Conservation (phyloP, 2,797 vertebrate genomes). For the Alca torda region DNA sequence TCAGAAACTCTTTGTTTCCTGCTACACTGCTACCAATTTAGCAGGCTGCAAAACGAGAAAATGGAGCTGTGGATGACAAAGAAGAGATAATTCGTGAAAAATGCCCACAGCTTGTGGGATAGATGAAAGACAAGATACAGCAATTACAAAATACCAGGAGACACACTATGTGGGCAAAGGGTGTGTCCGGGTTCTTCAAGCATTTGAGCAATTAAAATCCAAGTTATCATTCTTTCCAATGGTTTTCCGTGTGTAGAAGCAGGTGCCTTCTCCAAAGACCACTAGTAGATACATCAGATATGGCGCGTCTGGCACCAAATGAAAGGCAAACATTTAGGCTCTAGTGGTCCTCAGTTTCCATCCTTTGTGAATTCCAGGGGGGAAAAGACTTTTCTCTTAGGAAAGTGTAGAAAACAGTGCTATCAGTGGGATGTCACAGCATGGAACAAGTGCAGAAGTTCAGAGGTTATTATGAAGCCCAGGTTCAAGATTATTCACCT, state of each 20-base stretch:
- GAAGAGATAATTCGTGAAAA: slow-evolving; percentile 39
- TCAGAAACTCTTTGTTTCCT: slow-evolving; percentile 59
- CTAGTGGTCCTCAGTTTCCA: background rate
- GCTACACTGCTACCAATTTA: slow-evolving; percentile 27
- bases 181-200: background rate
- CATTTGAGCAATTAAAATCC: background rate
- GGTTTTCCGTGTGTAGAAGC: background rate
- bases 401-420: background rate
- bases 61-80: slow-evolving; percentile 40
- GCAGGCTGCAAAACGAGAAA: slow-evolving; percentile 50
- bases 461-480: background rate
- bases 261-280: background rate
- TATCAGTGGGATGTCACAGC: background rate
- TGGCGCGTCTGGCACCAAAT: background rate
- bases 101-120: slow-evolving; percentile 7
- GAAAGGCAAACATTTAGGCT: background rate
- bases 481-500: background rate
- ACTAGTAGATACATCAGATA: background rate
- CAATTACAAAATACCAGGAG: slow-evolving; percentile 35
- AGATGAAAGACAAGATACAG: slow-evolving; percentile 47
- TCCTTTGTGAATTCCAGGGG: background rate
- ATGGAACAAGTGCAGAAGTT: background rate
- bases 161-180: slow-evolving; percentile 5
- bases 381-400: background rate
- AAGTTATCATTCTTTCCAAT: background rate